A percentile compares a stretch with the other conserved stretches of the same genome.
phyloP scores from a whole-genome alignment of 2,888 invertebrate species.

The Meta bourneti region DNA sequence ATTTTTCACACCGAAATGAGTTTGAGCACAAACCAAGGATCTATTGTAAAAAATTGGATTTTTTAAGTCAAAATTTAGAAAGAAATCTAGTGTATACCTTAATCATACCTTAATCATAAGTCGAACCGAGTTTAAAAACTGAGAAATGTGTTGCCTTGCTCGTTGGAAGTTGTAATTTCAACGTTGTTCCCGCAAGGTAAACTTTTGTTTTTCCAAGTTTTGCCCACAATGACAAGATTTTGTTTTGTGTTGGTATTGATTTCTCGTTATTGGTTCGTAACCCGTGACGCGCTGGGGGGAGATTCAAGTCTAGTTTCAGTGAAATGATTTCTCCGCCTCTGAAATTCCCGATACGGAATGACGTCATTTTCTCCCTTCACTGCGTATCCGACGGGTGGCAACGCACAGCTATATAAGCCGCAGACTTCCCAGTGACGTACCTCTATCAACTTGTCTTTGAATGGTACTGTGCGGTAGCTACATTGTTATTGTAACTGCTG shows the following conservation, averaged over 20 bases:
- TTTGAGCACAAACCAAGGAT: too few relatives aligned
- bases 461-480: slow-evolving; percentile 37
- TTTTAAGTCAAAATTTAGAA: too few relatives aligned
- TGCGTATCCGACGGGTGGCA: slow-evolving; percentile 47
- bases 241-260: not conserved
- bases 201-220: not conserved
- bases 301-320: slow-evolving; percentile 36
- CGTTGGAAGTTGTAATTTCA: not conserved
- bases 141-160: not conserved
- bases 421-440: slow-evolving; percentile 34
- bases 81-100: too few relatives aligned
- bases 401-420: slow-evolving; percentile 35
- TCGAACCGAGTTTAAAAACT: not conserved
- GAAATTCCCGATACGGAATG: slow-evolving; percentile 27
- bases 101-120: too few relatives aligned
- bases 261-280: slow-evolving; percentile 30
- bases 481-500: slow-evolving; percentile 27
- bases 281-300: slow-evolving; percentile 26
- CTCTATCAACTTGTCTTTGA: slow-evolving; percentile 18
- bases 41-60: too few relatives aligned
- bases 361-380: slow-evolving; percentile 40
- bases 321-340: slow-evolving; percentile 32
- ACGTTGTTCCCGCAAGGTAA: not conserved
- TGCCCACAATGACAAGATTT: not conserved
- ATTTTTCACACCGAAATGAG: too few relatives aligned